phyloP scores from a whole-genome alignment of 2,113 vertebrate species.

The Lipophrys pholis region DNA sequence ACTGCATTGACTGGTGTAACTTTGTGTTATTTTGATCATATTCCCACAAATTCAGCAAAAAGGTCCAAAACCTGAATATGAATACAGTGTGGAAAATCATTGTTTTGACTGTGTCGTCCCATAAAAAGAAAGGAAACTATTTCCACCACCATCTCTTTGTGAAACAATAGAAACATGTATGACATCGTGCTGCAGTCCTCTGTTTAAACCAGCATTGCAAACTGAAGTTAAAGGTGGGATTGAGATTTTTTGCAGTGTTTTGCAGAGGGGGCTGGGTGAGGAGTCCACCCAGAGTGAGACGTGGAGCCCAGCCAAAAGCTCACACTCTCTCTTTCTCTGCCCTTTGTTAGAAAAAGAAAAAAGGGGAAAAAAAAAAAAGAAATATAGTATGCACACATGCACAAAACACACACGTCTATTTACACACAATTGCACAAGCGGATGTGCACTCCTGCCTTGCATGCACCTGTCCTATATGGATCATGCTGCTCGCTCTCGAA shows the following conservation, averaged over 20 bases:
- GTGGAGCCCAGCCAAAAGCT: conserved; percentile 28
- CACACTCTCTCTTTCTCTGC: conserved; percentile 28
- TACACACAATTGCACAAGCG: conserved; percentile 7
- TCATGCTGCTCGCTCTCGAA: conserved; percentile 49
- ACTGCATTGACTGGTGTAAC: too few species aligned
- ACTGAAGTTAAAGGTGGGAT: neutral
- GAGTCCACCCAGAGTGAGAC: conserved; percentile 38
- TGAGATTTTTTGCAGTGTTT: conserved; percentile 36
- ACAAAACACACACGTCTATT: conserved; percentile 4
- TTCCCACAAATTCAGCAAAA: too few species aligned
- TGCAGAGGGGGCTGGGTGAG: conserved; percentile 13
- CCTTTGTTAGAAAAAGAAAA: too few species aligned
- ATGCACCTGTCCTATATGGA: conserved; percentile 67
- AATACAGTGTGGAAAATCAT: too few species aligned
- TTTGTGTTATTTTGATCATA: too few species aligned
- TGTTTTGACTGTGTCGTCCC: too few species aligned
- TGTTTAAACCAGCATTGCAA: neutral
- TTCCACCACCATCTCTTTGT: too few species aligned
- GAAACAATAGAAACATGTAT: too few species aligned
- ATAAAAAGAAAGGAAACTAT: too few species aligned
- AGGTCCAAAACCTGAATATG: too few species aligned
- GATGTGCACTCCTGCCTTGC: conserved; percentile 64
- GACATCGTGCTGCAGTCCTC: too few species aligned
- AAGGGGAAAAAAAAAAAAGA: conserved; percentile 5
- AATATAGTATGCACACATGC: neutral